Percentiles rank a stretch among this genome's conserved stretches.
phyloP scores from a whole-genome alignment of 2,797 vertebrate genomes.

The Sebastes itinus region DNA sequence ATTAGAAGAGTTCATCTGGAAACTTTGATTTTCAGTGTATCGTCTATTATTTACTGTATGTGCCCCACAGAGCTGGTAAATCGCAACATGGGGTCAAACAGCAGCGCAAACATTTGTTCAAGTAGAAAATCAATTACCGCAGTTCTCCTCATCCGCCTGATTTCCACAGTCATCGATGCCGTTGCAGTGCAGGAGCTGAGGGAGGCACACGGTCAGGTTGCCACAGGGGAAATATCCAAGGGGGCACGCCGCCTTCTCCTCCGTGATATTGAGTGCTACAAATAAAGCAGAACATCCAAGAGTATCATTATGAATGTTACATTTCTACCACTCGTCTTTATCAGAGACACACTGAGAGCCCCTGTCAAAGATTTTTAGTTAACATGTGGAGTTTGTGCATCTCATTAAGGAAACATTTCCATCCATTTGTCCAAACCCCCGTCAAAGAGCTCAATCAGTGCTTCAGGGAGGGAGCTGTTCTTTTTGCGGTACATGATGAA shows the following conservation, averaged over 20 bases:
- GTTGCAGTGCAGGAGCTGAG: slow-evolving; percentile 94
- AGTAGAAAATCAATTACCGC: slow-evolving; percentile 82
- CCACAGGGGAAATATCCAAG: slow-evolving; percentile 96
- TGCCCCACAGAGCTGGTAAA: background rate
- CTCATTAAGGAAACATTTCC: background rate
- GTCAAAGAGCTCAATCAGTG: background rate
- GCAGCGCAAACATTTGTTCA: background rate
- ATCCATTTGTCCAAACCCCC: background rate
- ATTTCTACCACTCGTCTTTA: background rate
- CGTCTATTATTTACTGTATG: background rate
- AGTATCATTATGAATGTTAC: background rate
- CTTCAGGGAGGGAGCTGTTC: background rate
- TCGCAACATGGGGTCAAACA: background rate
- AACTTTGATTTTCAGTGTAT: background rate
- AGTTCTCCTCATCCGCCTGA: slow-evolving; percentile 92
- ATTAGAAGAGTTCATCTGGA: background rate
- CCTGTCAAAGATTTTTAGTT: background rate
- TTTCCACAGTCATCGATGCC: slow-evolving; percentile 95
- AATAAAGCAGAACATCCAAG: slow-evolving; percentile 66
- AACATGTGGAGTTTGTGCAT: background rate
- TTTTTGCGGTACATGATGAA: background rate
- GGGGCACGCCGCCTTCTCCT: slow-evolving; percentile 82
- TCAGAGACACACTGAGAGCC: background rate
- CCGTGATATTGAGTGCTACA: slow-evolving; percentile 76
- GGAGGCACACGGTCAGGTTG: slow-evolving; percentile 90